Base-by-base conservation (phyloP, 2,797 vertebrate genomes). In the Typhlichthys subterraneus region DNA sequence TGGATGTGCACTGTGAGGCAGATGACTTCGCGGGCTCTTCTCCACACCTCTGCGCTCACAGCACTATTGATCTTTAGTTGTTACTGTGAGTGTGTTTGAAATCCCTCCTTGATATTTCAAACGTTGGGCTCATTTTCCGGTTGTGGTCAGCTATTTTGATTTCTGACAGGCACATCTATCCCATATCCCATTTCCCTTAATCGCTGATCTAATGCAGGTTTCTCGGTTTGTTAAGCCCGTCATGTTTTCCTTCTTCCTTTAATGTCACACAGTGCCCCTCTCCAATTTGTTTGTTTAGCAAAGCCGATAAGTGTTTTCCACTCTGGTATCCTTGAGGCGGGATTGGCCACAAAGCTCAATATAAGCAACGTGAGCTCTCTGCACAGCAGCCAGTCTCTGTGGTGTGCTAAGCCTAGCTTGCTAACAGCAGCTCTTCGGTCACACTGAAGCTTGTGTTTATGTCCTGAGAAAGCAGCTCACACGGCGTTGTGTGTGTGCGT, bases 301-400 rank as follows among this genome's bases (percentile, higher is more conserved):
- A 82, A 75, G 75, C 73, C 53, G 58, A 65, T 79, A 79, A 81
- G 64, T 73, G 65, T 79, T 76, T 81, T 77, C 70, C 68, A 73
- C 69, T 69, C 63, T 11, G 48, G 63, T 69, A 33, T 77, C 61
- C 64, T 72, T 65, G 49, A 78, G 47, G 57, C 66, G 12, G 70
- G 53, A 55, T 60, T 79, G 70, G 73, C 72, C 72, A 48, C 61
- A 31, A n/a, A 13, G 62, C 17, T 72, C 69, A 70, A 56, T 65
- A 53, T 63, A 76, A 65, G 70, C 74, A 66, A 38, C 38, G 31
- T 14, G 38, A 71, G 29, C 68, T 79, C 63, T 77, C 71, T 80
- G 73, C 82, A 81, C 78, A 83, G 69, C 71, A 71, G 67, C 79
- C 67, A 73, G 54, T 79, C 77, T 76, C 64, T 17, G 67, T 46